phyloP scores from a whole-genome alignment of 2,113 vertebrate genomes.

The Meriones unguiculatus region DNA sequence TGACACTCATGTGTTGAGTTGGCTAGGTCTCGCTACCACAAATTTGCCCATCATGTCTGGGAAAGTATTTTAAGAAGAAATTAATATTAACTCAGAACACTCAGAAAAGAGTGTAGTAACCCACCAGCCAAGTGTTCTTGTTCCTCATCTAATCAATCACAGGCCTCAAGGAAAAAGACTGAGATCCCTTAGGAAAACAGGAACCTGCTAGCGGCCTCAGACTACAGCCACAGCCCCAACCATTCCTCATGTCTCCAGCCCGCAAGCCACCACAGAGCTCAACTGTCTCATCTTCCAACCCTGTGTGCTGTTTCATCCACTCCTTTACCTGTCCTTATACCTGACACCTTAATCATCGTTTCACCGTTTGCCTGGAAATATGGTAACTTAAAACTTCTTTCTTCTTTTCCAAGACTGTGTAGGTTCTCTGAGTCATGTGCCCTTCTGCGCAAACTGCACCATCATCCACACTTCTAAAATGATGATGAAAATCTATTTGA shows the following conservation, averaged over 20 bases:
- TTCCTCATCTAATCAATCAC: background rate
- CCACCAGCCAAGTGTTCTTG: background rate
- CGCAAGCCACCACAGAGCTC: background rate
- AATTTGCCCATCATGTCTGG: background rate
- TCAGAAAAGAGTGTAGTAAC: background rate
- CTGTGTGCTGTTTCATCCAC: background rate
- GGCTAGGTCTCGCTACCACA: background rate
- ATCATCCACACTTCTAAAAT: background rate
- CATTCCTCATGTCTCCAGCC: background rate
- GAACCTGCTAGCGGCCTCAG: background rate
- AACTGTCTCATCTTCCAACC: background rate
- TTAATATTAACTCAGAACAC: background rate
- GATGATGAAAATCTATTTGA: background rate
- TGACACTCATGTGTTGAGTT: background rate
- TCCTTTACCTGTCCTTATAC: background rate
- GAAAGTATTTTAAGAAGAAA: background rate
- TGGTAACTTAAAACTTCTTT: too few relatives aligned
- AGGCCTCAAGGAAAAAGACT: background rate
- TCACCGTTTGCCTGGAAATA: background rate
- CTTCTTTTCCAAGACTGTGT: background rate
- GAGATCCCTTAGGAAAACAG: background rate
- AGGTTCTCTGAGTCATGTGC: background rate
- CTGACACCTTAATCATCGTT: background rate
- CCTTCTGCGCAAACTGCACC: background rate
- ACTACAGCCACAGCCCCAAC: background rate